A percentile compares a stretch with the other conserved stretches of the same genome.
These are phyloP conservation scores for Oxystoma pomonae DNA, from an alignment of 2,888 invertebrate genomes.

Conservation along the genomic window DNA sequence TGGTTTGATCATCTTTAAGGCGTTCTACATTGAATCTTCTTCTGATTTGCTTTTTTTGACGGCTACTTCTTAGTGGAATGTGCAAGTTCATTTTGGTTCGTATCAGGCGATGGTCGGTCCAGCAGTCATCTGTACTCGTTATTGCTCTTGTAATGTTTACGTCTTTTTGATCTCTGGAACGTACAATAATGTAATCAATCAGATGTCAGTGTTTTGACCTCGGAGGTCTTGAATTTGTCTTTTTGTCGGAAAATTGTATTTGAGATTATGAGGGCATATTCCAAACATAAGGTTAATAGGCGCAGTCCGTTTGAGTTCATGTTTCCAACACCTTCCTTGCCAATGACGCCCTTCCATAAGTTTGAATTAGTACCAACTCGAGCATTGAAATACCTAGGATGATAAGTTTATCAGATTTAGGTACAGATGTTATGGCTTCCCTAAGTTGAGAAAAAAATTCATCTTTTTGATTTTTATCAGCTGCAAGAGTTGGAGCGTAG, in stretches of 20 bases:
- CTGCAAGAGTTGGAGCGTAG: too few species aligned
- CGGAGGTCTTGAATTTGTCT: not conserved
- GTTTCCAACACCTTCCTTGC: not conserved
- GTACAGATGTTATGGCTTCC: not conserved
- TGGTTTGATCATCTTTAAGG: too few species aligned
- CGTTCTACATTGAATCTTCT: too few species aligned
- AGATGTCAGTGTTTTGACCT: too few species aligned
- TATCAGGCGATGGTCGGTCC: too few species aligned
- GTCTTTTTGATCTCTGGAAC: too few species aligned
- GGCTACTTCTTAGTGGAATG: too few species aligned
- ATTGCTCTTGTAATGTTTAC: too few species aligned
- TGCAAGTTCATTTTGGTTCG: too few species aligned
- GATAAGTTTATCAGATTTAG: not conserved
- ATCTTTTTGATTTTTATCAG: not conserved
- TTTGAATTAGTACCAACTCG: not conserved
- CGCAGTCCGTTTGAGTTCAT: not conserved
- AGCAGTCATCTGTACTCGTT: too few species aligned
- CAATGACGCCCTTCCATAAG: not conserved
- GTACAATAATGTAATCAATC: too few species aligned
- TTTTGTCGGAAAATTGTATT: not conserved
- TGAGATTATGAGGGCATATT: not conserved
- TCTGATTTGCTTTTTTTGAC: too few species aligned
- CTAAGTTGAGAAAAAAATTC: not conserved
- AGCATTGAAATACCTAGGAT: not conserved
- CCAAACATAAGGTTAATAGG: not conserved